A percentile compares a stretch with the other conserved stretches of the same genome.
Conservation (phyloP, 2,888 invertebrate species). For the Drosophila parthenogenetica region DNA sequence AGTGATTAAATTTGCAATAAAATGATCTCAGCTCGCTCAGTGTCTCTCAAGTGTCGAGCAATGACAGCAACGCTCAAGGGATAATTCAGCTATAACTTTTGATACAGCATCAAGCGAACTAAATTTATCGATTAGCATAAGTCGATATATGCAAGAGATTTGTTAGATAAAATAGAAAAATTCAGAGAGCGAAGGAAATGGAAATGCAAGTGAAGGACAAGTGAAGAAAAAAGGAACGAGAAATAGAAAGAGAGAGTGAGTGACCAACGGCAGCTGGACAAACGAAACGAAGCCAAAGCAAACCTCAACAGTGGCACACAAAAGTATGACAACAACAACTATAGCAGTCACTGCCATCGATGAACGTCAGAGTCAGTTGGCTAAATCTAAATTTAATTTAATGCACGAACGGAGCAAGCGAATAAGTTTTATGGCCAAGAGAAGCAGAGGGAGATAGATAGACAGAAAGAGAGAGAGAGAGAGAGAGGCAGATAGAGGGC, state of each 20-base stretch:
- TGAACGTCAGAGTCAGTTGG: slow-evolving; percentile 65
- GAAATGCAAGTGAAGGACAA: slow-evolving; percentile 49
- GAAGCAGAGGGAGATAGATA: neutral
- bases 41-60: slow-evolving; percentile 38
- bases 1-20: slow-evolving; percentile 77
- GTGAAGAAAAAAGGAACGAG: slow-evolving; percentile 45
- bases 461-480: neutral
- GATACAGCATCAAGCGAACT: neutral
- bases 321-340: slow-evolving; percentile 57
- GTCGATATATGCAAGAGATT: slow-evolving; percentile 5
- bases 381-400: slow-evolving; percentile 79
- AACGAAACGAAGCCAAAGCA: slow-evolving; percentile 10
- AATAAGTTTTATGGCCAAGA: slow-evolving; percentile 68
- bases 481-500: neutral
- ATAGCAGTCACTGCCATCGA: slow-evolving; percentile 53
- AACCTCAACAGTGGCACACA: slow-evolving; percentile 57
- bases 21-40: slow-evolving; percentile 46
- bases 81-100: slow-evolving; percentile 33
- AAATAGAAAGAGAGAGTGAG: slow-evolving; percentile 24
- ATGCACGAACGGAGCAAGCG: slow-evolving; percentile 75
- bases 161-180: slow-evolving; percentile 44
- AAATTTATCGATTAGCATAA: slow-evolving; percentile 13
- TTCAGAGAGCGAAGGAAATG: slow-evolving; percentile 51
- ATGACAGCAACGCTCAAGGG: slow-evolving; percentile 52
- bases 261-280: slow-evolving; percentile 60